Conservation (phyloP, 92 coral and sea anemone genomes). For the Phenganax subtilis region DNA sequence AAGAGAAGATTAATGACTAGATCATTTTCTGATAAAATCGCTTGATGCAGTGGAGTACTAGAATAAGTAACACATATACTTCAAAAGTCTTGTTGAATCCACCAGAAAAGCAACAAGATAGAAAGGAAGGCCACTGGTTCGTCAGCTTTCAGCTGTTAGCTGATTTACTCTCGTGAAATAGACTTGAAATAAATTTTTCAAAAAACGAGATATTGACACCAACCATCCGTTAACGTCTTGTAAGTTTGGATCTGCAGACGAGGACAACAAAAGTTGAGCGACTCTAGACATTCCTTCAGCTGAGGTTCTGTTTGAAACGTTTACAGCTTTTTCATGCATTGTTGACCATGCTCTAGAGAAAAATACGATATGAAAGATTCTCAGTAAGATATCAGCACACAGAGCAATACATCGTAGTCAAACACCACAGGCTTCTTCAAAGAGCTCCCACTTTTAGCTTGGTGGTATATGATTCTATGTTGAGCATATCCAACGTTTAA, state of each 20-base stretch:
- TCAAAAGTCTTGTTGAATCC: too few relatives aligned
- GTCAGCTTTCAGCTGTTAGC: too few relatives aligned
- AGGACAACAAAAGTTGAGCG: slow-evolving; percentile 58
- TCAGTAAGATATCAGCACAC: too few relatives aligned
- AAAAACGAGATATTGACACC: not conserved
- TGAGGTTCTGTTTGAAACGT: slow-evolving; percentile 60
- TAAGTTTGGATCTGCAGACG: slow-evolving; percentile 78
- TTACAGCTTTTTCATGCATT: slow-evolving; percentile 24
- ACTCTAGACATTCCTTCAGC: slow-evolving; percentile 91
- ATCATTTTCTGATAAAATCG: slow-evolving; percentile 81
- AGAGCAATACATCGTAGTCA: too few relatives aligned
- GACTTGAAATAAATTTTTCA: too few relatives aligned
- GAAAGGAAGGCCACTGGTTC: too few relatives aligned
- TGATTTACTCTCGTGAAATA: too few relatives aligned
- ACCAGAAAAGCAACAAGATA: too few relatives aligned
- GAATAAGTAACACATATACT: not conserved
- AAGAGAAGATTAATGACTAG: slow-evolving; percentile 67
- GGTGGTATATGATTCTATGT: not conserved
- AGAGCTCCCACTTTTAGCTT: not conserved
- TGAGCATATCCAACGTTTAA: too few relatives aligned
- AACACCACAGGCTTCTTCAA: too few relatives aligned
- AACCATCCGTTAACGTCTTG: slow-evolving; percentile 84
- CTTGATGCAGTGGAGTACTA: slow-evolving; percentile 88
- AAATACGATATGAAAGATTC: not conserved
- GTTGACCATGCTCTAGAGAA: slow-evolving; percentile 66